phyloP scores from a whole-genome alignment of 2,797 vertebrate genomes.

The Acrossocheilus wenchowensis region DNA sequence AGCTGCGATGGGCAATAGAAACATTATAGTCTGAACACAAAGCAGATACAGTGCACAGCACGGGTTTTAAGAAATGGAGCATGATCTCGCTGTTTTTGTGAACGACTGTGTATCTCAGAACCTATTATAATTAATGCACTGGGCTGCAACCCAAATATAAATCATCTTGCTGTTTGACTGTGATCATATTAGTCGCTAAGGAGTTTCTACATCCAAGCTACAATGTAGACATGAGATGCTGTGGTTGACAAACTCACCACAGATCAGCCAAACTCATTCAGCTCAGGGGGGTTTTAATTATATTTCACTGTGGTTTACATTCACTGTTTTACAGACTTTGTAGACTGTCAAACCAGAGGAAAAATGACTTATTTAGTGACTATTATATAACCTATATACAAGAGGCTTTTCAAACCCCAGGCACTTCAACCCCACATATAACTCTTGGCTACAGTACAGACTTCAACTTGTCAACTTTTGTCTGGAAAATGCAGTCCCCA shows the following conservation, averaged over 20 bases:
- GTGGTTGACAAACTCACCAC: neutral
- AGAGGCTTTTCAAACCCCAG: neutral
- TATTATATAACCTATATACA: neutral
- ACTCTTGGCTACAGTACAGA: neutral
- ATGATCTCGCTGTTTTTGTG: neutral
- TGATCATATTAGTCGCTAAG: neutral
- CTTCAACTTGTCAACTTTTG: neutral
- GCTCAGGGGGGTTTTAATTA: conserved; percentile 7
- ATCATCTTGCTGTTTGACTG: conserved; percentile 9
- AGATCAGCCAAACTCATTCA: neutral
- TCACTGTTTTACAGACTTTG: neutral
- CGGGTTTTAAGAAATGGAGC: neutral
- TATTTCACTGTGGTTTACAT: neutral
- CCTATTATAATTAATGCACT: conserved; percentile 22
- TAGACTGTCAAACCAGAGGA: neutral
- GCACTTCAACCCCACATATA: neutral
- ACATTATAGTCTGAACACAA: neutral
- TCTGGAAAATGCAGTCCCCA: neutral
- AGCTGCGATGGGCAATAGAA: neutral
- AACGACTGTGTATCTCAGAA: conserved; percentile 11
- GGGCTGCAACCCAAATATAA: conserved; percentile 31
- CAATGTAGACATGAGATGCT: neutral
- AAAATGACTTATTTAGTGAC: conserved; percentile 1
- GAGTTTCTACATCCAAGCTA: conserved; percentile 12
- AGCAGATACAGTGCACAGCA: neutral